Evolutionary conservation across 2,888 invertebrate genomes (phyloP), one percentile per base, ranked within the genome.

Genomic region (Amitus sp.): DNA sequence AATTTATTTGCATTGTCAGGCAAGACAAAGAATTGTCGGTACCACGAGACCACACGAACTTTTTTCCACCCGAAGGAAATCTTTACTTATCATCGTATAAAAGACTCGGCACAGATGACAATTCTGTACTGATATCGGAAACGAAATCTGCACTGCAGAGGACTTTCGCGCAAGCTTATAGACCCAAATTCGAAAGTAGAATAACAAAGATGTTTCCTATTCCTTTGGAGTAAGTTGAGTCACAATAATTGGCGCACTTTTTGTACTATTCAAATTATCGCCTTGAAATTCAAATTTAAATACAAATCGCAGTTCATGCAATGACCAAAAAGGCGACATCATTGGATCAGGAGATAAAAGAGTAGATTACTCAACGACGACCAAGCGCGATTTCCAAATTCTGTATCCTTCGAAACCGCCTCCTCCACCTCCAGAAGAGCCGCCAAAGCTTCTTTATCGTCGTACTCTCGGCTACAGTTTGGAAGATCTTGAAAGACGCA

Each of bases 391-490:
- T 62, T 74, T 63, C 39, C 67, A 66, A 17, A 54, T 49, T 3
- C 67, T 67, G 19, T 63, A 63, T 52, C 59, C 69, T 2, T 39
- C 61, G 1, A 47, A 19, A 52, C 30, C 67, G 3, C 30, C 52
- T 1, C 57, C 60, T 9, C 37, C 37, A 13, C 40, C 69, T 5
- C 51, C 62, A 1, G 51, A 61, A 0, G 66, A 73, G 4, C 61
- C 55, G 37, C 72, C 75, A 1, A 74, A 73, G 70, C 48, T 72
- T 6, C 42, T 75, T 18, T 69, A 75, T 59, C 69, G 77, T 5
- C 66, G 73, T 13, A 74, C 71, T 2, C 49, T 72, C 13, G 70
- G 75, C n/a, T 73, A 71, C 39, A 65, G 23, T 37, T 61, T 53
- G 2, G 28, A 69, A 5, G 65, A 68, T 28, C 57, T 76, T 4